Evolutionary conservation across 92 coral and sea anemone species (phyloP), one percentile per base, ranked within the genome.

Genomic region (Porites cylindrica): DNA sequence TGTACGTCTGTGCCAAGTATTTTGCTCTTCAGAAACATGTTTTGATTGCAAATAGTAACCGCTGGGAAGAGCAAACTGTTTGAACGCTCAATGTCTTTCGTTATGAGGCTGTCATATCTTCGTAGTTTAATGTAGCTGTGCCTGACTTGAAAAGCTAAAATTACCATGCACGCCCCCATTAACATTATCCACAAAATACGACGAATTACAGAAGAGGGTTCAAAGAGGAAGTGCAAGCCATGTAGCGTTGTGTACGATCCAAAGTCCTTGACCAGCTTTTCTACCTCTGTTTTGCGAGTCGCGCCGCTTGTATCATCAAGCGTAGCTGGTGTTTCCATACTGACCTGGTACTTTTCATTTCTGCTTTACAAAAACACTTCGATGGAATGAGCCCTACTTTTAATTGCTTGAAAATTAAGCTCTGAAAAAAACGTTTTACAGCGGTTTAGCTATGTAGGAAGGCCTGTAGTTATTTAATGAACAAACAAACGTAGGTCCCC

Each of bases 211-310:
- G 65, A 65, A 8, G 58, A 9, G 1, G 89, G 62, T n/a, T 70
- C 78, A 8, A 70, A 13, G 10, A 92, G 72, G 83, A 91, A 87
- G 64, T 83, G 91, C 10, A 91, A 76, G 10, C 94, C 94, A 29
- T 91, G 94, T 1, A 91, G 71, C 18, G 90, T 84, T 17, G 94
- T 88, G 69, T 88, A 91, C 5, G 82, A 81, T 9, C 77, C 76
- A 80, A 85, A 84, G 3, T 58, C 66, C 38, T 65, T 66, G 66
- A 89, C 23, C 52, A 80, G 54, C 71, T 18, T 51, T 13, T 63
- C 18, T n/a, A 12, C 1, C 6, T 24, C 52, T 24, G 2, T 6
- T 16, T 58, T 53, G n/a, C 60, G 52, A 13, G 1, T 77, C 7
- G 32, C 75, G 24, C 24, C 21, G 14, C 21, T 43, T 66, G 23